Base-by-base conservation (phyloP, 2,113 vertebrate species). In the Litocranius walleri region DNA sequence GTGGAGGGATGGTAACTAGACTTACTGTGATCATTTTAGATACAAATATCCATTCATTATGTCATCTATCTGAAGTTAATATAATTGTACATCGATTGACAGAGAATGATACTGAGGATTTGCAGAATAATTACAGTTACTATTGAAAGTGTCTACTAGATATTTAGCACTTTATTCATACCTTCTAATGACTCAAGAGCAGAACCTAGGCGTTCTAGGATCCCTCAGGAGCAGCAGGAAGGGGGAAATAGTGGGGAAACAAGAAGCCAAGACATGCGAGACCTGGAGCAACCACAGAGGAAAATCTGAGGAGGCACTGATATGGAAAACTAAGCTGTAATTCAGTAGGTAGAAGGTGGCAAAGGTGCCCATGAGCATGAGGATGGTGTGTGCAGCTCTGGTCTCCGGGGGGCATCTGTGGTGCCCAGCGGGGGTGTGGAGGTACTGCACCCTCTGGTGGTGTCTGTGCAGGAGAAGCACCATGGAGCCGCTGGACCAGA, bases 401-500 rank as follows among this genome's bases (percentile, higher is more conserved):
- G 64, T 71, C 64, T 71, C n/a, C 2, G 4, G 64, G 33, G 16
- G 64, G n/a, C 64, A 3, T 71, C 64, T 5, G 8, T 21, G n/a
- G 64, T 2, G 1, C 17, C 64, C 64, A 36, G n/a, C 2, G 17
- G 8, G n/a, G 64, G 17, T 71, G n/a, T 36, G 64, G 0, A 71
- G 10, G 3, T 71, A 36, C 64, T 1, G 64, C 4, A 36, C 23
- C 8, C 17, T 71, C n/a, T 71, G 64, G 33, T 0, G n/a, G n/a
- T 71, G 64, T 71, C 64, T 36, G 64, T 1, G 64, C 64, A 71
- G 64, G n/a, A 71, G 64, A 71, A 71, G 16, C n/a, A 71, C 64
- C 8, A 0, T 74, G 36, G 67, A 40, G 67, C 19, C 36, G 0
- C 67, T 74, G 36, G 67, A 74, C 16, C 80, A 84, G 29, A 27